These are phyloP conservation scores for Syngnathus floridae DNA, from an alignment of 2,113 vertebrate genomes.

Conservation along the genomic window DNA sequence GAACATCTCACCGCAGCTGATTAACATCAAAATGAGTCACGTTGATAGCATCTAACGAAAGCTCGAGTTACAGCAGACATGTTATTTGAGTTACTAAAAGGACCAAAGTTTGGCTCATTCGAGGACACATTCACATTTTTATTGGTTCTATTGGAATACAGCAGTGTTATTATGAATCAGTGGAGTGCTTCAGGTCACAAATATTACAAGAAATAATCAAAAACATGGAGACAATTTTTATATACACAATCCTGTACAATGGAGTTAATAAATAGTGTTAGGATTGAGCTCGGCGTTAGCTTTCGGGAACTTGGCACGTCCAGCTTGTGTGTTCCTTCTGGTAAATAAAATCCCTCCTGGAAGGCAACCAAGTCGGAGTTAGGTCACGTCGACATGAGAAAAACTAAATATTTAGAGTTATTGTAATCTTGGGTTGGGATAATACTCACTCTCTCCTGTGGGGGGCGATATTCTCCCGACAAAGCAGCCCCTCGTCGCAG, in stretches of 20 bases:
- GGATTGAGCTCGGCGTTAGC: constrained; percentile 25
- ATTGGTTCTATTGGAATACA: constrained; percentile 3
- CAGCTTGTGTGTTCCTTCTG: constrained; percentile 61
- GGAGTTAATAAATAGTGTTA: constrained; percentile 60
- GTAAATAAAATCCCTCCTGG: constrained; percentile 71
- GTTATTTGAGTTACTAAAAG: neutral
- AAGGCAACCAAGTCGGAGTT: constrained; percentile 36
- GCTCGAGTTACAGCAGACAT: constrained; percentile 50
- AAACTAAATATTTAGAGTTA: too few relatives aligned
- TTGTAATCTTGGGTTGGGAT: neutral
- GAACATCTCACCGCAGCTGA: constrained; percentile 11
- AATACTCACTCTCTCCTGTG: constrained; percentile 70
- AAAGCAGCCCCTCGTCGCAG: constrained; percentile 76
- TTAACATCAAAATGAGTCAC: constrained; percentile 58
- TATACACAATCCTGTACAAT: constrained; percentile 19
- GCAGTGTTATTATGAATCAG: constrained; percentile 5
- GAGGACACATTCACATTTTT: neutral
- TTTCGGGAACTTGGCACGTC: constrained; percentile 67
- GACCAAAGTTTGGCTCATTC: neutral
- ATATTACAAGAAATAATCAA: neutral
- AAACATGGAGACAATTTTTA: neutral
- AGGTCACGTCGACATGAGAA: neutral
- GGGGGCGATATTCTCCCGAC: constrained; percentile 43
- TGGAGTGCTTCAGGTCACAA: constrained; percentile 1
- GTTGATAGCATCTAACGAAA: constrained; percentile 55